Percentiles rank a stretch among this genome's conserved stretches.
Conservation (phyloP, 1,140 invertebrate species). For the Cydia strobilella region DNA sequence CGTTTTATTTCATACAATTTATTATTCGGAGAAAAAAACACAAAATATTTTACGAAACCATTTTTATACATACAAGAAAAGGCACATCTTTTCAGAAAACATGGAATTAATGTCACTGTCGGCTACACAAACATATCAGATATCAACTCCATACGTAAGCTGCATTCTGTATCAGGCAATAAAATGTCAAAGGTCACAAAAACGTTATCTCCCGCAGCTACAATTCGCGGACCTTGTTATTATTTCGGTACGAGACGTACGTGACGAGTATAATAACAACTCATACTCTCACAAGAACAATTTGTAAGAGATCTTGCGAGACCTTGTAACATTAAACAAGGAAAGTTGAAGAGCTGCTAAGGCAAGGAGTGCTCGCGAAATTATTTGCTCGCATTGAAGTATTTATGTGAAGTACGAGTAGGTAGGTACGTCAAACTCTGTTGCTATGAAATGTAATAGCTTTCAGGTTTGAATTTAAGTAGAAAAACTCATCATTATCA, state of each 20-base stretch:
- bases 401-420: not conserved
- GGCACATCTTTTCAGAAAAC: too few species aligned
- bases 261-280: constrained; percentile 43
- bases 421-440: not conserved
- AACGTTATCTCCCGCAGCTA: constrained; percentile 24
- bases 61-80: too few species aligned
- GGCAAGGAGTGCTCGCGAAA: not conserved
- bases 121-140: not conserved
- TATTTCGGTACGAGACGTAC: constrained; percentile 44
- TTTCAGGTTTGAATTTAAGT: not conserved
- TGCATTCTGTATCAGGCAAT: constrained; percentile 14
- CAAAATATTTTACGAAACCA: too few species aligned
- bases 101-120: too few species aligned
- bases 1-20: too few species aligned
- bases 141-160: constrained; percentile 10
- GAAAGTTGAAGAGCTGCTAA: not conserved
- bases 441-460: not conserved
- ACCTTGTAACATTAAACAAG: constrained; percentile 14
- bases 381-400: not conserved
- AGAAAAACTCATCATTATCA: not conserved
- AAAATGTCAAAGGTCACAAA: constrained; percentile 27
- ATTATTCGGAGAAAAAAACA: too few species aligned
- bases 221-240: constrained; percentile 41
- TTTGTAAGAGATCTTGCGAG: constrained; percentile 26
- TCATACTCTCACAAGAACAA: constrained; percentile 19